Conservation (phyloP, 2,888 invertebrate genomes). For the Eupeodes luniger region DNA sequence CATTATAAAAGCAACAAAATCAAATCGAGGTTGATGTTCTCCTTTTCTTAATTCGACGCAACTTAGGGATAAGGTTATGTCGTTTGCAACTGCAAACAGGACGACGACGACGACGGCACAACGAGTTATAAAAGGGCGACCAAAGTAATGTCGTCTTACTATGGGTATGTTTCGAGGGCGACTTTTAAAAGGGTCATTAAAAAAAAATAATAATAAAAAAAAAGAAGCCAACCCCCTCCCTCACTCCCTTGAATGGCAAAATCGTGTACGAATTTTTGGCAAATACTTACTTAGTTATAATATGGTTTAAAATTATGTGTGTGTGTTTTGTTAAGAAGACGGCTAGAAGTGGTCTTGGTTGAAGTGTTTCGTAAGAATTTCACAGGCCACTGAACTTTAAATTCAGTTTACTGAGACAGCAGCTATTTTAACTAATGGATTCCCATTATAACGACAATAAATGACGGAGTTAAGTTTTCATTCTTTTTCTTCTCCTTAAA, state of each 20-base stretch:
- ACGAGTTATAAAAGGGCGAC: conserved; percentile 33
- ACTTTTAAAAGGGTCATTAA: conserved; percentile 47
- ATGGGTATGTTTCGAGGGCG: conserved; percentile 13
- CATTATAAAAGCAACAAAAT: conserved; percentile 26
- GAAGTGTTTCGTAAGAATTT: conserved; percentile 29
- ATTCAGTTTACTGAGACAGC: conserved; percentile 12
- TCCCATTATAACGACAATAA: conserved; percentile 25
- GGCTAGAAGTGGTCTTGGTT: conserved; percentile 26
- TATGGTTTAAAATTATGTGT: conserved; percentile 6
- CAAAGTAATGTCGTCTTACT: conserved; percentile 13
- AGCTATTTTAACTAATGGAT: conserved; percentile 34
- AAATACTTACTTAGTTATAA: conserved; percentile 25
- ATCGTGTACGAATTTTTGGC: conserved; percentile 28
- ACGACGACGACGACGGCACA: background rate
- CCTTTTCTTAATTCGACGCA: conserved; percentile 34
- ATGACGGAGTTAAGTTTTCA: background rate
- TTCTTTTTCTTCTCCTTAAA: background rate
- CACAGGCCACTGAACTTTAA: conserved; percentile 25
- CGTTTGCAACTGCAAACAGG: conserved; percentile 15
- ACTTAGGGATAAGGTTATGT: conserved; percentile 54
- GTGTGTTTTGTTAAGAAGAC: background rate
- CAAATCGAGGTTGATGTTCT: conserved; percentile 54
- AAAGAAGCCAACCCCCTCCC: background rate
- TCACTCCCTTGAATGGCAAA: background rate
- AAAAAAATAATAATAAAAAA: conserved; percentile 15